A percentile compares a stretch with the other conserved stretches of the same genome.
Conservation (phyloP, 1,140 invertebrate species). For the Trachymyrmex cornetzi region DNA sequence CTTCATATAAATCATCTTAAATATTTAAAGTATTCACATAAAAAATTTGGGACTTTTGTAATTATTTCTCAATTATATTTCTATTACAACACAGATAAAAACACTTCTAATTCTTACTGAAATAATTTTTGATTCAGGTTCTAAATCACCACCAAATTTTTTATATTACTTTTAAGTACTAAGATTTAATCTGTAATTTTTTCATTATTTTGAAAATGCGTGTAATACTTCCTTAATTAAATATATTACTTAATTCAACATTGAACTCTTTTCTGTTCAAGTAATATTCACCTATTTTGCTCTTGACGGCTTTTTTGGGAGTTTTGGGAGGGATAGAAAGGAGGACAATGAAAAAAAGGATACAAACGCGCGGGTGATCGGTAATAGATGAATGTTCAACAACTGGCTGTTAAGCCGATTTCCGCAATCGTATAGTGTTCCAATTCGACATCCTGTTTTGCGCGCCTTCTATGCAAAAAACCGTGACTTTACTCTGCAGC, state of each 20-base stretch:
- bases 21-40: too few species aligned
- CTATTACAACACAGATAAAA: too few species aligned
- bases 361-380: not conserved
- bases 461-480: constrained; percentile 42
- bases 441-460: constrained; percentile 48
- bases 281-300: too few species aligned
- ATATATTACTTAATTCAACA: not conserved
- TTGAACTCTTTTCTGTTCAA: not conserved
- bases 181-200: too few species aligned
- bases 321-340: not conserved
- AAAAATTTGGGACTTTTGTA: too few species aligned
- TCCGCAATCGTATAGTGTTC: constrained; percentile 38
- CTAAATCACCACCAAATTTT: too few species aligned
- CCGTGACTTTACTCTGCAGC: constrained; percentile 11
- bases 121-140: too few species aligned
- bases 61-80: too few species aligned
- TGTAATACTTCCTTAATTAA: not conserved
- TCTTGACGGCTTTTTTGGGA: not conserved
- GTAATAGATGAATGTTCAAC: constrained; percentile 7
- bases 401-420: not conserved
- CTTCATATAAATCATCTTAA: too few species aligned
- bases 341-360: not conserved
- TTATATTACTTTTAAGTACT: too few species aligned
- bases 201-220: too few species aligned
- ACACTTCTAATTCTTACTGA: too few species aligned